phyloP scores from a whole-genome alignment of 2,888 invertebrate species.

The Amorpha juglandis region DNA sequence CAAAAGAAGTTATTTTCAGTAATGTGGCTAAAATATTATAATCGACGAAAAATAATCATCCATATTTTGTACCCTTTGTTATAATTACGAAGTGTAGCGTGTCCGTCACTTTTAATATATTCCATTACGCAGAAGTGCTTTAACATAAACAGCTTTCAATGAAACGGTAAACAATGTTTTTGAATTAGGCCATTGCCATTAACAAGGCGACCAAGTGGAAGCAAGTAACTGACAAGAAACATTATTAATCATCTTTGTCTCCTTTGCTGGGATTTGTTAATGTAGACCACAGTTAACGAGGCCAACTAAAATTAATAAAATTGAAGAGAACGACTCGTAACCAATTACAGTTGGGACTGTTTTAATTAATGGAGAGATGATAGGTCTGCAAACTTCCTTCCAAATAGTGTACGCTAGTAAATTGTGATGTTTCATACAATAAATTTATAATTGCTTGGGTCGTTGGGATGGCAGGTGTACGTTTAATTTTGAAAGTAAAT shows the following conservation, averaged over 20 bases:
- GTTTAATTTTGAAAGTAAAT: background rate
- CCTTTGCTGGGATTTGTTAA: conserved; percentile 7
- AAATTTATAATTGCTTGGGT: conserved; percentile 5
- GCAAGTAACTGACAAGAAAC: background rate
- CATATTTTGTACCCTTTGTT: background rate
- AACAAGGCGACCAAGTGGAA: conserved; percentile 11
- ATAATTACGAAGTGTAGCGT: background rate
- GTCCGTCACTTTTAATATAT: background rate
- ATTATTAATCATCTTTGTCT: conserved; percentile 25
- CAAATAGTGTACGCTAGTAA: background rate
- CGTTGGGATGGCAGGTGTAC: background rate
- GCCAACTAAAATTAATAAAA: conserved; percentile 15
- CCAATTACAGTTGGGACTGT: conserved; percentile 7
- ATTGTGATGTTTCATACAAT: conserved; percentile 2
- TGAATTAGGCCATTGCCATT: conserved; percentile 16
- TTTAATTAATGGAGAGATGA: conserved; percentile 4
- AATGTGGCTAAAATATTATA: background rate
- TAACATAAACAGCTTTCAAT: conserved; percentile 3
- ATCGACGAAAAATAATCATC: background rate
- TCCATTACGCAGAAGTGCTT: conserved; percentile 8
- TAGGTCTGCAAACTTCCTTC: background rate
- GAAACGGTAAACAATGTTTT: conserved; percentile 11
- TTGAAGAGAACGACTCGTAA: background rate
- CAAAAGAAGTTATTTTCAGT: background rate
- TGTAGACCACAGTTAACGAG: conserved; percentile 4